A percentile compares a stretch with the other conserved stretches of the same genome.
Conservation (phyloP, 2,888 invertebrate genomes). For the Bugulina stolonifera region DNA sequence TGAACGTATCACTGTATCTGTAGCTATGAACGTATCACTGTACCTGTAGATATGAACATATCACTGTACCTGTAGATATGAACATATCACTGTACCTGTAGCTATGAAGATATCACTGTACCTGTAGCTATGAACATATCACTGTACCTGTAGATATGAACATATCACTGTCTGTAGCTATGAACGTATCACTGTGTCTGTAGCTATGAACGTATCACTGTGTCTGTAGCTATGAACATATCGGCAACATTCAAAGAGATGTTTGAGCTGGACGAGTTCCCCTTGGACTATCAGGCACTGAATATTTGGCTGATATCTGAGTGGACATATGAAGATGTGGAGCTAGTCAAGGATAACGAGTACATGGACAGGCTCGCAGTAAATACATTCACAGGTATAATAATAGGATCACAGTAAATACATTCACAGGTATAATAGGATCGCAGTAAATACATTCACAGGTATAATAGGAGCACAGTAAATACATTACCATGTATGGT, state of each 20-base stretch:
- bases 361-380: not conserved
- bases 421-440: conserved; percentile 21
- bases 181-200: too few species aligned
- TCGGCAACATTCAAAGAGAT: conserved; percentile 25
- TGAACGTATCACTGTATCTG: too few species aligned
- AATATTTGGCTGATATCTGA: conserved; percentile 26
- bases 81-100: too few species aligned
- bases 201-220: too few species aligned
- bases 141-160: too few species aligned
- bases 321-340: not conserved
- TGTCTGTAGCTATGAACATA: conserved; percentile 26
- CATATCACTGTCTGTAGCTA: too few species aligned
- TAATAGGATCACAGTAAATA: not conserved
- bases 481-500: conserved; percentile 14
- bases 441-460: conserved; percentile 10
- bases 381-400: conserved; percentile 23
- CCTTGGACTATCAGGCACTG: conserved; percentile 26
- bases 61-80: too few species aligned
- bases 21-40: too few species aligned
- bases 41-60: too few species aligned
- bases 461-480: not conserved
- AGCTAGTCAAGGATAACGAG: conserved; percentile 16
- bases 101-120: too few species aligned
- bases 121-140: too few species aligned
- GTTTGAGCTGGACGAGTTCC: conserved; percentile 26